Percentiles rank a stretch among this genome's conserved stretches.
Evolutionary conservation across 1,140 invertebrate species (phyloP).

Genomic region (Trinorchestia longiramus): DNA sequence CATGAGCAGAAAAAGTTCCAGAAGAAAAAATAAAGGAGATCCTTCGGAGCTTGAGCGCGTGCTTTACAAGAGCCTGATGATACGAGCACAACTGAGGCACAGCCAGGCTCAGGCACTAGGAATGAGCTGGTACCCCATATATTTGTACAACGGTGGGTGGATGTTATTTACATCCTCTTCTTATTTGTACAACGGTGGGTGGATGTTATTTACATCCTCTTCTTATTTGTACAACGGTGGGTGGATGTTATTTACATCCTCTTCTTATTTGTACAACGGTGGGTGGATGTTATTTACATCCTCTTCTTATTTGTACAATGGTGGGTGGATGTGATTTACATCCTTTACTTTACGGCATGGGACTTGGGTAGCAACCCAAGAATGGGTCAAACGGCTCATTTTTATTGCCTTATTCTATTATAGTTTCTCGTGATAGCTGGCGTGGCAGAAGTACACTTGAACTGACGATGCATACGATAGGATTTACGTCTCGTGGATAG

Average conservation of each 20-base stretch:
- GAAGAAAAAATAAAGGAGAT: not conserved
- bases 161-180: not conserved
- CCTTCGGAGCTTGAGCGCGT: not conserved
- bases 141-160: not conserved
- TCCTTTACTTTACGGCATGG: too few species aligned
- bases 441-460: too few species aligned
- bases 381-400: too few species aligned
- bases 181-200: not conserved
- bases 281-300: too few species aligned
- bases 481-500: too few species aligned
- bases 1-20: not conserved
- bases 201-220: not conserved
- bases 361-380: too few species aligned
- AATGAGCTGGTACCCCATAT: conserved; percentile 6
- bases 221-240: not conserved
- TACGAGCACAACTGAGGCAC: not conserved
- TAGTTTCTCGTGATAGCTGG: too few species aligned
- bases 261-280: not conserved
- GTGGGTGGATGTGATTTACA: too few species aligned
- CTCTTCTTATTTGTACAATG: too few species aligned
- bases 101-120: not conserved
- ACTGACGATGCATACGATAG: too few species aligned
- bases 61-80: conserved; percentile 22
- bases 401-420: too few species aligned
- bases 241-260: not conserved